Evolutionary conservation across 2,797 vertebrate genomes (phyloP).

Genomic region (Alcedo atthis): DNA sequence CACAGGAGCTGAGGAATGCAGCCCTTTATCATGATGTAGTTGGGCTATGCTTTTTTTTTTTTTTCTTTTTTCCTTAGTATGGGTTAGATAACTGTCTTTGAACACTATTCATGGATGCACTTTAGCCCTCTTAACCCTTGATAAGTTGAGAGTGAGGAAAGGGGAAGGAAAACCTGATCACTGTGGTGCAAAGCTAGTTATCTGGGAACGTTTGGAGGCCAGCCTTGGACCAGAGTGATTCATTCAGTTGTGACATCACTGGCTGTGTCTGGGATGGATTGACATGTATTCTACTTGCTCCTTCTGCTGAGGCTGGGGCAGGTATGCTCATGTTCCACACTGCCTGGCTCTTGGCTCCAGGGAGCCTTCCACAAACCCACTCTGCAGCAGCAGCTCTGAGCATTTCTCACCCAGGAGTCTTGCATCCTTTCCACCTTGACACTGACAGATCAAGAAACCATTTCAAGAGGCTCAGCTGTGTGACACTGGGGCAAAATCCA

Average conservation of each 20-base stretch:
- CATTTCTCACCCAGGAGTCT: background rate
- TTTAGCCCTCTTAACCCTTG: background rate
- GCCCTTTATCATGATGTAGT: background rate
- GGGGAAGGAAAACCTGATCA: background rate
- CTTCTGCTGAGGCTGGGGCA: background rate
- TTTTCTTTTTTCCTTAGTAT: background rate
- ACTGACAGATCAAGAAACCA: rapidly evolving
- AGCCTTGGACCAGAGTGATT: background rate
- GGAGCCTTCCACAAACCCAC: background rate
- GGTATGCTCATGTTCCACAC: rapidly evolving
- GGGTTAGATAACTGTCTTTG: background rate
- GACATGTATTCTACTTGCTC: background rate
- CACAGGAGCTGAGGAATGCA: background rate
- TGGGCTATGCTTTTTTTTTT: background rate
- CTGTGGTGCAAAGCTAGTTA: background rate
- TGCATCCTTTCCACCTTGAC: background rate
- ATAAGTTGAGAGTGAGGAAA: background rate
- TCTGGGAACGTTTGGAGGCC: background rate
- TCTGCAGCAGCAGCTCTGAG: background rate
- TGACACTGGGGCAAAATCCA: background rate
- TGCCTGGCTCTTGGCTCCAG: background rate
- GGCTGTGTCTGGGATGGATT: background rate
- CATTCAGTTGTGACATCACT: background rate
- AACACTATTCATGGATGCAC: background rate
- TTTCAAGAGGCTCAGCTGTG: background rate